These are phyloP conservation scores for Taphrorychus bicolor DNA, from an alignment of 2,888 invertebrate genomes.

Conservation along the genomic window DNA sequence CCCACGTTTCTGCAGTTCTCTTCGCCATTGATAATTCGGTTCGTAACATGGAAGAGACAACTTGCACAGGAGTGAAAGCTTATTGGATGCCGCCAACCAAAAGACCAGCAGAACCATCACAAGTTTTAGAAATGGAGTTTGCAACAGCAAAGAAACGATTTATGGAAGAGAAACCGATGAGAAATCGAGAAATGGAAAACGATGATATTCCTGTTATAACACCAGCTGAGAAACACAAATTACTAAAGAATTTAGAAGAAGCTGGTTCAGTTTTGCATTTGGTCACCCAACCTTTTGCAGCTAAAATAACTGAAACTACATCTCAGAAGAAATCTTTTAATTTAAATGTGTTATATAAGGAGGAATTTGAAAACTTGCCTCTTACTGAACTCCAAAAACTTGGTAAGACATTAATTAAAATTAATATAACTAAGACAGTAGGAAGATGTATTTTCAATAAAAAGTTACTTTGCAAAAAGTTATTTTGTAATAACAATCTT, in stretches of 20 bases:
- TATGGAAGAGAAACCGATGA: background rate
- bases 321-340: background rate
- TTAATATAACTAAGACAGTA: no score
- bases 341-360: background rate
- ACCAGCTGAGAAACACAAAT: background rate
- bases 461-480: no score
- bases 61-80: constrained; percentile 12
- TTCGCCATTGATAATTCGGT: constrained; percentile 5
- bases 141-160: background rate
- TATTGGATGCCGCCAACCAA: background rate
- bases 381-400: background rate
- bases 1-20: background rate
- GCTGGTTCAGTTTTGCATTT: background rate
- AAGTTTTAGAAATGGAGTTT: background rate
- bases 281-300: background rate
- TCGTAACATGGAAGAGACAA: background rate
- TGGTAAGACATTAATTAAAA: no score
- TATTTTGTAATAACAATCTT: no score
- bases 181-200: background rate
- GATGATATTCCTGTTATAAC: background rate
- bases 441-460: no score
- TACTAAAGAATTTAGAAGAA: background rate
- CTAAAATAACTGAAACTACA: background rate
- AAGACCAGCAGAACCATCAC: background rate
- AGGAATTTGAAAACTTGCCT: background rate